Base-by-base conservation (phyloP, 2,797 vertebrate species). In the Sebastes cheni region DNA sequence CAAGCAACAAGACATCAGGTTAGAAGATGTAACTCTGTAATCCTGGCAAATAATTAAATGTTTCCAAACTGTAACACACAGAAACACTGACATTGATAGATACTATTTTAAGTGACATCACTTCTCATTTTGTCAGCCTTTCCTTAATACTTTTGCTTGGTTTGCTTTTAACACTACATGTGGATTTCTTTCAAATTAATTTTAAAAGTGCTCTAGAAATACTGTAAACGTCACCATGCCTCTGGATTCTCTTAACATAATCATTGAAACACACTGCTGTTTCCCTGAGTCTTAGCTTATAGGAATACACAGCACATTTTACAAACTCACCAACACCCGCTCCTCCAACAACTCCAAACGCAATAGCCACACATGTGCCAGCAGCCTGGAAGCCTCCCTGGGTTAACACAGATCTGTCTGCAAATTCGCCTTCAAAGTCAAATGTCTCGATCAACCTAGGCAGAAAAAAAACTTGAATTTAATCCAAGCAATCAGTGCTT, bases 301-400 rank as follows among this genome's bases (percentile, higher is more conserved):
- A 27, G 10, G 61, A n/a, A 10, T 4, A 14, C 25, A 54, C 4
- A 61, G 66, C 5, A 18, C 7, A 72, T 22, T 54, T 69, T 25
- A 22, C 25, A 23, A 54, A 88, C 98, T 97, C 85, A 99, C 99
- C 98, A 54, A 99, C 97, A 29, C 96, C 2, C 20, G 77, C 82
- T n/a, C 99, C 99, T 25, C 99, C 99, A 5, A 90, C 91, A 1
- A 99, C 71, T 20, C 97, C 98, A 85, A 99, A 98, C 39, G 86
- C 95, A n/a, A 99, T 86, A 1, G 97, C 91, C 66, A 99, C 97
- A 39, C 96, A 96, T 1, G 97, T 93, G 7, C 96, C 97, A 0
- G 97, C 98, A 0, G 97, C 96, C 94, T 99, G 98, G 92, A 87
- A 97, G 5, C 94, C 96, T 18, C 97, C 98, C 90, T 99, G 98